Base-by-base conservation (phyloP, 1,140 invertebrate genomes). In the Nasonia vitripennis region DNA sequence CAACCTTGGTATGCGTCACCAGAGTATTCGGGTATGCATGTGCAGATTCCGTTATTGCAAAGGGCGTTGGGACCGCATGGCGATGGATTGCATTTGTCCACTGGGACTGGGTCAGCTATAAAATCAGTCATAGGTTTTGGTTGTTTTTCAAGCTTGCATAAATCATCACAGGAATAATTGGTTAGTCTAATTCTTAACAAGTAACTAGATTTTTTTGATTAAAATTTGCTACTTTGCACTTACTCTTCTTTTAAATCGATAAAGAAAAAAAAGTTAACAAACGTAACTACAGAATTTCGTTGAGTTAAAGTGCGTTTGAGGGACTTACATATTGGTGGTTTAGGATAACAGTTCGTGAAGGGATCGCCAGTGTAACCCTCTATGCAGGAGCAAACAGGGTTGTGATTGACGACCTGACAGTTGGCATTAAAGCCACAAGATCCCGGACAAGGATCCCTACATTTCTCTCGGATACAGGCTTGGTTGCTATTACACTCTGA, bases 361-460 rank as follows among this genome's bases (percentile, higher is more conserved):
- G 93, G 92, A 90, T 94, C 93, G 75, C 93, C 94, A 67, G 93
- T 93, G 86, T 93, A 95, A 10, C 95, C 95, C 70, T 94, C 92
- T 7, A 93, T 91, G 90, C 95, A 95, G n/a, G 92, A 93, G 86
- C 95, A 95, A 23, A 94, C 91, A 23, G 95, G 93, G 27, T 93
- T 93, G 85, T 95, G 95, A 87, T 95, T 94, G 45, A 93, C 90
- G 0, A 95, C 94, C 34, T 89, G 90, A 90, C 95, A 95, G n/a
- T 93, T 91, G 0, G 95, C 94, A 81, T 92, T 92, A 27, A 91
- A 87, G 7, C 95, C 95, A 87, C 95, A 95, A 14, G 94, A 93
- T 75, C 94, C 94, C 5, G 93, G 92, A 86, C 95, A 95, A 67
- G 94, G 94, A 86, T 95, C 93, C 81, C 88, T 87, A 87, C 94